phyloP scores from a whole-genome alignment of 2,888 invertebrate genomes.

The Anthophora plumipes region DNA sequence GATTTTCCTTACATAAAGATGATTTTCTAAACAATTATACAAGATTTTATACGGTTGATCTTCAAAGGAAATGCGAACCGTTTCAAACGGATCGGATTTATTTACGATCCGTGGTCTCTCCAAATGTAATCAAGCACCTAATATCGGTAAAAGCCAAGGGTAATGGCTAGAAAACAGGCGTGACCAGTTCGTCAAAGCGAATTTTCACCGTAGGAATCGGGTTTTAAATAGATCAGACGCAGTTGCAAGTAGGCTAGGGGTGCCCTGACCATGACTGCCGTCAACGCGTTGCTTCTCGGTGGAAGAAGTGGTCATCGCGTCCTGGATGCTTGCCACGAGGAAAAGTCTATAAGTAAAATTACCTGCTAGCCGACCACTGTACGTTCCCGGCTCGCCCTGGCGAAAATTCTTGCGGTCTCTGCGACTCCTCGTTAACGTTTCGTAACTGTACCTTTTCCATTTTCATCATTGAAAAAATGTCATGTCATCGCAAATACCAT shows the following conservation, averaged over 20 bases:
- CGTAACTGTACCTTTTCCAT: neutral
- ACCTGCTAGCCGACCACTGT: conserved; percentile 49
- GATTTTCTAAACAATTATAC: neutral
- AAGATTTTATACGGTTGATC: conserved; percentile 22
- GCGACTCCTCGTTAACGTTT: neutral
- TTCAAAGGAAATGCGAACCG: conserved; percentile 43
- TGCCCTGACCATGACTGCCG: conserved; percentile 72
- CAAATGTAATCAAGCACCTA: neutral
- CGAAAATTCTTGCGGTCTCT: conserved; percentile 26
- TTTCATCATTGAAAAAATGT: neutral
- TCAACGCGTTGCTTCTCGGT: conserved; percentile 40
- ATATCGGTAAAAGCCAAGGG: neutral
- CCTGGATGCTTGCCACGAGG: conserved; percentile 69
- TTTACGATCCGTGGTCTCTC: conserved; percentile 21
- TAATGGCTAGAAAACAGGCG: conserved; percentile 27
- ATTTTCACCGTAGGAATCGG: conserved; percentile 34
- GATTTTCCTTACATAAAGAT: no score
- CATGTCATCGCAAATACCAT: no score
- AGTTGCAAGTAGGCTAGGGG: conserved; percentile 63
- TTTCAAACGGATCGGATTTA: conserved; percentile 23
- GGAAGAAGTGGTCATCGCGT: conserved; percentile 46
- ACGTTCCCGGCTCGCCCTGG: conserved; percentile 17
- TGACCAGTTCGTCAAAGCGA: conserved; percentile 14
- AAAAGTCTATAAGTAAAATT: conserved; percentile 67
- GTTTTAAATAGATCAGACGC: conserved; percentile 69